Evolutionary conservation across 2,113 vertebrate genomes (phyloP), one percentile per base, ranked within the genome.

Genomic region (Accipiter cooperii): DNA sequence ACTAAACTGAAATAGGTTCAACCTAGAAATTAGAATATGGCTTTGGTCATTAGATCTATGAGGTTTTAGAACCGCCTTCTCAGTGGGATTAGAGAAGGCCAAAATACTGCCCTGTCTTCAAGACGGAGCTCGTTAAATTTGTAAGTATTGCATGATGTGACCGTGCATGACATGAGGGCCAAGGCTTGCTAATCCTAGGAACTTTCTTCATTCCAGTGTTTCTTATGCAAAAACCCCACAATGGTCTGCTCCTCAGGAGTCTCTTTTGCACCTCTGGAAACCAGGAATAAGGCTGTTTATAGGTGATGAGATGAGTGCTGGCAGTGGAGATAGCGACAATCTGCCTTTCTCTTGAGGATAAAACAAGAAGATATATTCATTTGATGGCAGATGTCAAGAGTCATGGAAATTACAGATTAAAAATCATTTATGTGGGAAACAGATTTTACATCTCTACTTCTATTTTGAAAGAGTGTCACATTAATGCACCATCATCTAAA

Each of bases 371-470:
- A 76, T 92, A 18, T 19, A 89, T 79, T 77, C 20, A 60, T 94
- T 69, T 80, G 78, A 93, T 91, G 63, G 89, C 87, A 96, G 81
- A 93, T 96, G 91, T 95, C 94, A 95, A 86, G 65, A 78, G 89
- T 88, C 75, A 81, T 74, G 64, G 89, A 94, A 97, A 95, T 91
- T 88, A 80, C 42, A 91, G 91, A 96, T 93, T 94, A 89, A 96
- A 95, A 93, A 91, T 94, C 77, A 85, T 91, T 94, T 97, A 80
- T 86, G 78, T 86, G 65, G 58, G 87, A 64, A 97, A 94, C 66
- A 83, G 70, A 89, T 86, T 97, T 96, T 91, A 90, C 75, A 63
- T 96, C n/a, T 97, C 60, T 1, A 71, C 76, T 97, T 95, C 95
- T 96, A 8, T 96, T 96, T 87, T 94, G 78, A 94, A 96, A 93